Conservation (phyloP, 1,140 invertebrate genomes). For the Cheumatopsyche charites region DNA sequence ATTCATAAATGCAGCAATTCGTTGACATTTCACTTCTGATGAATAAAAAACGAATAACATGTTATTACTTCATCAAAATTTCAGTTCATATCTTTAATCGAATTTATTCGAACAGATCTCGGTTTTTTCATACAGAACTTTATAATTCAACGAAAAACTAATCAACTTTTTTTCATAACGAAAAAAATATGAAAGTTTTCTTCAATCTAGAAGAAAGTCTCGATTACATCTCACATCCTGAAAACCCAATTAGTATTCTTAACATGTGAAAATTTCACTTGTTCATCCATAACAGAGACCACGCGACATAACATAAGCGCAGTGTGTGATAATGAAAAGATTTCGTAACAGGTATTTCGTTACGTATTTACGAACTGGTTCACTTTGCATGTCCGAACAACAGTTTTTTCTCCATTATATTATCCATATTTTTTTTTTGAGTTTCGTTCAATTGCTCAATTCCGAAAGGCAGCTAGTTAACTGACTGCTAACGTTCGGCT, state of each 20-base stretch:
- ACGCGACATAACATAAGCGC: not conserved
- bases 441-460: not conserved
- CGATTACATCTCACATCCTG: too few relatives aligned
- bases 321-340: not conserved
- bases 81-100: too few relatives aligned
- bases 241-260: not conserved
- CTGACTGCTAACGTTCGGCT: not conserved
- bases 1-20: too few relatives aligned
- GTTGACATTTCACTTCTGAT: too few relatives aligned
- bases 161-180: too few relatives aligned
- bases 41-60: too few relatives aligned
- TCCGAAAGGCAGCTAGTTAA: constrained; percentile 3
- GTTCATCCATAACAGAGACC: not conserved
- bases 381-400: not conserved
- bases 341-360: constrained; percentile 20
- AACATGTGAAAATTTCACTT: not conserved
- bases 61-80: too few relatives aligned
- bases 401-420: not conserved
- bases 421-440: not conserved
- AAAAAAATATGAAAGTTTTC: too few relatives aligned
- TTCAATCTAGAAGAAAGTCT: too few relatives aligned
- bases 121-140: too few relatives aligned
- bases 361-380: not conserved
- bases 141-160: too few relatives aligned
- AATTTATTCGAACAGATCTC: too few relatives aligned